A percentile compares a stretch with the other conserved stretches of the same genome.
phyloP scores from a whole-genome alignment of 2,797 vertebrate genomes.

The Austrolebias charrua region DNA sequence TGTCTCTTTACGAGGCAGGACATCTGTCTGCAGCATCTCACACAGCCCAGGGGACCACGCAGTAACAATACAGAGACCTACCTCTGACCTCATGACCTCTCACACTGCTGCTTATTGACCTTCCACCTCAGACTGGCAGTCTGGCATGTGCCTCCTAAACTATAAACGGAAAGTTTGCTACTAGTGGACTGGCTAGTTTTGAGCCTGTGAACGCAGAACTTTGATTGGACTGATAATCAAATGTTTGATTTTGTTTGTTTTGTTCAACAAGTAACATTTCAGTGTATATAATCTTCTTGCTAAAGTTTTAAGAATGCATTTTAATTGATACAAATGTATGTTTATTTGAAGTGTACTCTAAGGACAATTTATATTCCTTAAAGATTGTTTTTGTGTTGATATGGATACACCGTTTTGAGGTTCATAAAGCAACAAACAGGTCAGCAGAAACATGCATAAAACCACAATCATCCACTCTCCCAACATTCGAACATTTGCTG shows the following conservation, averaged over 20 bases:
- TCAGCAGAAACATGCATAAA: neutral
- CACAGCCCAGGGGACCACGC: constrained; percentile 61
- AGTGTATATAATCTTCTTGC: neutral
- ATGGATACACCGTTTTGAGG: no score
- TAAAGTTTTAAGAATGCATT: no score
- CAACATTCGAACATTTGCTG: neutral
- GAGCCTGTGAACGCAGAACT: neutral
- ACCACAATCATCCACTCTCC: no score
- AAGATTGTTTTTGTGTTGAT: no score
- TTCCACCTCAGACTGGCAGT: constrained; percentile 44
- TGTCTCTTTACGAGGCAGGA: constrained; percentile 55
- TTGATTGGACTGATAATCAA: neutral
- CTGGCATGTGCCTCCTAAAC: constrained; percentile 33
- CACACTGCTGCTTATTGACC: constrained; percentile 62
- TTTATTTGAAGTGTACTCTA: no score
- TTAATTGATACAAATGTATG: no score
- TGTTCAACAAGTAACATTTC: neutral
- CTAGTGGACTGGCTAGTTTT: neutral
- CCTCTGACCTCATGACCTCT: constrained; percentile 62
- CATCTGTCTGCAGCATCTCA: constrained; percentile 66
- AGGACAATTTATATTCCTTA: no score
- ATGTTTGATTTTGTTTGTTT: neutral
- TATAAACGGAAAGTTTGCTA: constrained; percentile 1
- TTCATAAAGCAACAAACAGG: neutral
- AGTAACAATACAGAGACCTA: constrained; percentile 59